phyloP scores from a whole-genome alignment of 2,113 vertebrate species.

The Triplophysa rosa region DNA sequence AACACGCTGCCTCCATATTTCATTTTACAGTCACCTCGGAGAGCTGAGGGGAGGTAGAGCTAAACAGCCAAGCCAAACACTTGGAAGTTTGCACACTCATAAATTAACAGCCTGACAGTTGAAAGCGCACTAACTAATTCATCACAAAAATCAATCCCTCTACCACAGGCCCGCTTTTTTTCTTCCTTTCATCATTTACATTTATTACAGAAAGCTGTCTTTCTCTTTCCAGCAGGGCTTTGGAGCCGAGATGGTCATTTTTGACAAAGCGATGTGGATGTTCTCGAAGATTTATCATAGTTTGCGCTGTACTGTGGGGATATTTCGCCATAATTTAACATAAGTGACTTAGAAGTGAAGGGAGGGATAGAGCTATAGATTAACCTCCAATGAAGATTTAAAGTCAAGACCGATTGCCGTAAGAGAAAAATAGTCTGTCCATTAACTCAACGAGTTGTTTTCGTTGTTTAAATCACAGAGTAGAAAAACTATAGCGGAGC shows the following conservation, averaged over 20 bases:
- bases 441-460: conserved; percentile 18
- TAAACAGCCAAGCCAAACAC: conserved; percentile 77
- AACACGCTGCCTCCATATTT: conserved; percentile 72
- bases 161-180: conserved; percentile 21
- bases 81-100: conserved; percentile 75
- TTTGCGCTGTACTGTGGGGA: conserved; percentile 8
- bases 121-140: conserved; percentile 80
- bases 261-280: conserved; percentile 20
- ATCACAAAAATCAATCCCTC: conserved; percentile 65
- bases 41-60: conserved; percentile 72
- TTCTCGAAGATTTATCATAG: conserved; percentile 52
- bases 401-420: conserved; percentile 10
- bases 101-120: conserved; percentile 79
- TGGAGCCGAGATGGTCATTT: conserved; percentile 54
- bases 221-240: conserved; percentile 52
- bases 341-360: conserved; percentile 30
- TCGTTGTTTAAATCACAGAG: conserved; percentile 11
- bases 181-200: conserved; percentile 62
- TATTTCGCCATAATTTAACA: conserved; percentile 41
- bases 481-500: conserved; percentile 9
- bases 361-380: conserved; percentile 31
- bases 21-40: conserved; percentile 71
- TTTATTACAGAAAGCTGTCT: conserved; percentile 69
- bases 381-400: conserved; percentile 32
- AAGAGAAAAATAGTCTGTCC: conserved; percentile 7